Conservation (phyloP, 2,888 invertebrate genomes). For the Torymus aiolomorphi region DNA sequence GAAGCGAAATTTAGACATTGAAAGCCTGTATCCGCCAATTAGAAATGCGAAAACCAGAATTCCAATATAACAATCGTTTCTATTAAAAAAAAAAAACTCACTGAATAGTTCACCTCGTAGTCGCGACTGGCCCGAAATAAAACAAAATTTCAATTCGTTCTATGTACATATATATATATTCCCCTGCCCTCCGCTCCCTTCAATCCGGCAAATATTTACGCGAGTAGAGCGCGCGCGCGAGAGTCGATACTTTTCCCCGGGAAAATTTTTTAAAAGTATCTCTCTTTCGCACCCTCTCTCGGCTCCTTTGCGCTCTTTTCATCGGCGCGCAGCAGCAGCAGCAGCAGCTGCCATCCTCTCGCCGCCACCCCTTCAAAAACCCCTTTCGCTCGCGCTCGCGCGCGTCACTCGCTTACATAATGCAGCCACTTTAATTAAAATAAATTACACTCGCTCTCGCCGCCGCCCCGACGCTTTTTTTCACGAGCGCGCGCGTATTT, state of each 20-base stretch:
- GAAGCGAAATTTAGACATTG: no score
- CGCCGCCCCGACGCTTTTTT: conserved; percentile 59
- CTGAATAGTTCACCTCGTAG: no score
- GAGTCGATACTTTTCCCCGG: no score
- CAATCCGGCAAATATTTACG: background rate
- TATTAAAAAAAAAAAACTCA: no score
- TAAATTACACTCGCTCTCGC: conserved; percentile 71
- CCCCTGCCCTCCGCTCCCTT: background rate
- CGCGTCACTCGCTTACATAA: conserved; percentile 69
- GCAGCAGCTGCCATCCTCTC: background rate
- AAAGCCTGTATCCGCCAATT: no score
- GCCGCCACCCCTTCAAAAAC: background rate
- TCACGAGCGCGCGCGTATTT: conserved; percentile 49
- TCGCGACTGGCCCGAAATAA: no score
- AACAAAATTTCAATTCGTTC: no score
- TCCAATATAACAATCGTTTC: no score
- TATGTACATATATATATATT: no score
- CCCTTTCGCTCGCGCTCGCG: conserved; percentile 12
- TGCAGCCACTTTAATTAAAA: conserved; percentile 75
- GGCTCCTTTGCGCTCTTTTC: conserved; percentile 7
- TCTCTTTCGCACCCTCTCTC: conserved; percentile 1
- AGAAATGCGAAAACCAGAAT: no score
- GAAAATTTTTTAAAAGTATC: conserved; percentile 25
- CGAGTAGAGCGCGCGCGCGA: no score
- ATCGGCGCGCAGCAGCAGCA: no score